Base-by-base conservation (phyloP, 53 echinoderm and acorn worm genomes). In the Arbacia lixula region DNA sequence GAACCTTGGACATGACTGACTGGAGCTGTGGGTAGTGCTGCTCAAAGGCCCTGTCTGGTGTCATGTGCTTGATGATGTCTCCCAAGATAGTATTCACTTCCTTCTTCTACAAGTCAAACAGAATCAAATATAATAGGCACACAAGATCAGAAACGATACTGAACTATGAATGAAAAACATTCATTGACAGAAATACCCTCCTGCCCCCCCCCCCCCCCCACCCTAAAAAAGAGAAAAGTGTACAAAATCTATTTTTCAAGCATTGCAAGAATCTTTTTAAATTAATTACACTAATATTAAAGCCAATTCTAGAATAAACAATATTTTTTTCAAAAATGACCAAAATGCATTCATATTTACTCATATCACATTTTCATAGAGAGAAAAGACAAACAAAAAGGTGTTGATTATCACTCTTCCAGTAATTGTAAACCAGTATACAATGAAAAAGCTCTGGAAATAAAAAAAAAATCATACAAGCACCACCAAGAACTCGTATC, bases 11-110 rank as follows among this genome's bases (percentile, higher is more conserved):
- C 78, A 98, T 92, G 52, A 98, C 98, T 17, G 98, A 98, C 71
- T 90, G 94, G 4, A 98, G 87, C 98, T 98, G 94, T 69, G 88
- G 92, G 52, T 98, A 98, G 49, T 88, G 91, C 22, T 90, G 88
- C 65, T 98, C 98, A 87, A 98, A 98, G 1, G 98, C 98, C 25
- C 98, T 88, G 66, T 98, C 93, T 72, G 98, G 98, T 36, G 88
- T 94, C 98, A 98, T 92, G 91, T 98, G 98, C 54, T 98, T 98
- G 78, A 98, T 98, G 90, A 98, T 98, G 82, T 98, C 98, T 32
- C 90, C 94, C 29, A 98, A 33, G 52, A 98, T 94, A 3, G 98
- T 94, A 53, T 98, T 98, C 58, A 98, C 93, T 51, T 98, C 98
- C 58, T 94, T 94, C 88, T 94, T 92, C 97, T 97, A 66, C 16